Evolutionary conservation across 2,797 vertebrate genomes (phyloP).

Genomic region (Neoniphon sammara): DNA sequence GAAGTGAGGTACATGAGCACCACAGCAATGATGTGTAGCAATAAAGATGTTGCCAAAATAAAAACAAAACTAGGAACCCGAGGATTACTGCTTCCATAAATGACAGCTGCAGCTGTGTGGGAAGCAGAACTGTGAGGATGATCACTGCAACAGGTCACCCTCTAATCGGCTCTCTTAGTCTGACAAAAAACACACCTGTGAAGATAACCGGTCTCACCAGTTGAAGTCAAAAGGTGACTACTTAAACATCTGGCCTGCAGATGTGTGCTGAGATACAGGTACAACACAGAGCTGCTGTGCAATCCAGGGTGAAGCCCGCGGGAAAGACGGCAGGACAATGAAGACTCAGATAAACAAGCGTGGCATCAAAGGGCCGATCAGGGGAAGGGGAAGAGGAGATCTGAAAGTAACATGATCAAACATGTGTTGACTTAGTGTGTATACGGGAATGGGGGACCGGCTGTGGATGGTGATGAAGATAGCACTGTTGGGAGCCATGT

Average conservation of each 20-base stretch:
- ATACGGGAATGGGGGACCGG: slow-evolving; percentile 10
- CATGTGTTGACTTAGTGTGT: slow-evolving; percentile 53
- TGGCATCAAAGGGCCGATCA: slow-evolving; percentile 55
- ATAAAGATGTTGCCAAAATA: too few species aligned
- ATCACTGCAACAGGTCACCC: slow-evolving; percentile 12
- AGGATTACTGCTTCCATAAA: too few species aligned
- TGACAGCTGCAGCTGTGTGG: neutral
- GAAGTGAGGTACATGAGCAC: too few species aligned
- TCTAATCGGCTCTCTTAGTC: slow-evolving; percentile 9
- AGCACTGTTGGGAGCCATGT: slow-evolving; percentile 43
- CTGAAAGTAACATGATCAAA: slow-evolving; percentile 40
- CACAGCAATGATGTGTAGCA: too few species aligned
- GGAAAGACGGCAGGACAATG: slow-evolving; percentile 53
- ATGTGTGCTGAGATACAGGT: slow-evolving; percentile 58
- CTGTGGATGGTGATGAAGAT: slow-evolving; percentile 45
- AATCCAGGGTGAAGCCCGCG: slow-evolving; percentile 58
- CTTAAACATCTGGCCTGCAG: slow-evolving; percentile 70
- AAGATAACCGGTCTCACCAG: slow-evolving; percentile 20
- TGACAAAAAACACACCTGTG: slow-evolving; percentile 58
- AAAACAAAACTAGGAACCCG: too few species aligned
- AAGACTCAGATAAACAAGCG: slow-evolving; percentile 47
- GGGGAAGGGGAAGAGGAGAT: slow-evolving; percentile 15
- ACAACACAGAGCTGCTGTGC: slow-evolving; percentile 35
- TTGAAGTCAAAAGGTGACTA: slow-evolving; percentile 11
- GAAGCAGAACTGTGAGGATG: neutral